Evolutionary conservation across 2,113 vertebrate species (phyloP).

Genomic region (Pomatorhinus ruficollis): DNA sequence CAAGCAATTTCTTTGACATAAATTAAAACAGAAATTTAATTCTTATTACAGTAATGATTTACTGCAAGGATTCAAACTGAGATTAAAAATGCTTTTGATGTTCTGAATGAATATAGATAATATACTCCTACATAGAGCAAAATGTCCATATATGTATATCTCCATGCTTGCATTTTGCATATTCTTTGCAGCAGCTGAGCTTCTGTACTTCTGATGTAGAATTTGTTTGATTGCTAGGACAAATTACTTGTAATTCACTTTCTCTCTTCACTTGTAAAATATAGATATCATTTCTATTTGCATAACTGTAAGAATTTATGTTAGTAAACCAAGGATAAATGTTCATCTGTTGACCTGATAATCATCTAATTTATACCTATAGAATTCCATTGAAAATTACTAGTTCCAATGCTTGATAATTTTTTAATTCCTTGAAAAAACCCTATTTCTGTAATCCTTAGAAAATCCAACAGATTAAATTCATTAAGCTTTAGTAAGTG

Average conservation of each 20-base stretch:
- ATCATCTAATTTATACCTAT: background rate
- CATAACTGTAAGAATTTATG: background rate
- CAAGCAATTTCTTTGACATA: background rate
- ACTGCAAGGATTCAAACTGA: background rate
- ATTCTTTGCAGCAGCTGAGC: background rate
- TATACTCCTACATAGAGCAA: background rate
- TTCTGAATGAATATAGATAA: slow-evolving; percentile 1
- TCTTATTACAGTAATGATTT: background rate
- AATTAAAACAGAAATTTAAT: background rate
- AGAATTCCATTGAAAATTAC: background rate
- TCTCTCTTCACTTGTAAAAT: background rate
- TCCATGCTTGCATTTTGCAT: background rate
- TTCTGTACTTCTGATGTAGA: background rate
- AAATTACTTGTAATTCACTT: background rate
- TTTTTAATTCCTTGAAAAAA: background rate
- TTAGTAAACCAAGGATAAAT: background rate
- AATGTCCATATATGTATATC: background rate
- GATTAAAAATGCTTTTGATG: background rate
- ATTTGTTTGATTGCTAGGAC: background rate
- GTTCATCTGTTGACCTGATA: background rate
- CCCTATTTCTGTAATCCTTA: background rate
- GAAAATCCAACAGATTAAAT: background rate
- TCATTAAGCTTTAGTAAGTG: background rate
- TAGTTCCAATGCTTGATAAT: background rate
- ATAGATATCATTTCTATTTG: background rate